Evolutionary conservation across 2,797 vertebrate genomes (phyloP), one percentile per base, ranked within the genome.

Genomic region (Semotilus atromaculatus): DNA sequence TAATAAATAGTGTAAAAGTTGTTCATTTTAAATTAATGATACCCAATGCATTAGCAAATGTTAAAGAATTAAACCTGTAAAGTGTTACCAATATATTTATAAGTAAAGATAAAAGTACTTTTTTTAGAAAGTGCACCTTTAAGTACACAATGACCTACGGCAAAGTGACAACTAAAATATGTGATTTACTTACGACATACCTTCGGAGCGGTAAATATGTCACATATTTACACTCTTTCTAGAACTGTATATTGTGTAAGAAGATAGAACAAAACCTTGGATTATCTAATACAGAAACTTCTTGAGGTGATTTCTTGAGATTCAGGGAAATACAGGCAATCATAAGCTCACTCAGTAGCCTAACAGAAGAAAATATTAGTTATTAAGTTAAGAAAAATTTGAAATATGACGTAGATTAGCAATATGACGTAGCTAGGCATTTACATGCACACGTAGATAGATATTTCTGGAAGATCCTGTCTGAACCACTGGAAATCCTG

Each of bases 401-500:
- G 21, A 5, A 75, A 36, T 73, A 62, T n/a, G 19, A 48, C 72
- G 72, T 53, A 74, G 10, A 53, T 53, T 19, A 26, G 21, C 10
- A 75, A 14, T 73, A 62, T n/a, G 26, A 48, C 72, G 72, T 23
- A 53, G 19, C 34, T 53, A 53, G 14, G 51, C 16, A n/a, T 31
- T 64, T 64, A 31, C 29, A 18, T 31, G 62, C 62, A 31, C 7
- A 64, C 62, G 62, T 31, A 64, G 29, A 64, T 64, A 64, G 29
- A 31, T 31, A 18, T 31, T 68, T 72, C 38, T 29, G 16, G 68
- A 80, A 80, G 55, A 85, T 71, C 66, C 75, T 71, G 83, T 85
- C 55, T 80, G 36, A 84, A 58, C 64, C 23, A 51, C 29, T 64
- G 66, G 26, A 55, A 72, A 85, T 72, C 55, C 53, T 62, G 75